These are phyloP conservation scores for Schlechtendalia chinensis DNA, from an alignment of 1,140 invertebrate species.

Conservation along the genomic window DNA sequence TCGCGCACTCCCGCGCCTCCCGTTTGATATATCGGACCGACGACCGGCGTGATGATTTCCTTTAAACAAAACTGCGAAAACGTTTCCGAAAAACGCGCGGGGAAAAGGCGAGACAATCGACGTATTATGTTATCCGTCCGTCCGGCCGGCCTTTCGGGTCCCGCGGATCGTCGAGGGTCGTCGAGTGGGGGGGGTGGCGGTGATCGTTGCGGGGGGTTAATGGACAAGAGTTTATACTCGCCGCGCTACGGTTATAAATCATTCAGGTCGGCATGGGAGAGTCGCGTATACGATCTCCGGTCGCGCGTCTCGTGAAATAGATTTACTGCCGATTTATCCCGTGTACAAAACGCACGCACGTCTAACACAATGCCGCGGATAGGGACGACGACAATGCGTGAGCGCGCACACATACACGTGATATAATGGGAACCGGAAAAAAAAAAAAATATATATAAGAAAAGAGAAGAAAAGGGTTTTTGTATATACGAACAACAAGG, in stretches of 20 bases:
- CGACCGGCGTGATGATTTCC: no score
- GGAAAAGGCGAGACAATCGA: neutral
- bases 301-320: slow-evolving; percentile 16
- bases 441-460: no score
- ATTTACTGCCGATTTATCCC: slow-evolving; percentile 35
- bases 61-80: neutral
- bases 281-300: neutral
- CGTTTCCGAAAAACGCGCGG: neutral
- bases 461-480: slow-evolving; percentile 25
- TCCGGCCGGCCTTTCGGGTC: no score
- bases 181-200: no score
- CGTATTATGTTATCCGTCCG: no score
- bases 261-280: slow-evolving; percentile 25
- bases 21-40: no score
- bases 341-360: no score
- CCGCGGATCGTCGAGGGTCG: no score
- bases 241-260: slow-evolving; percentile 34
- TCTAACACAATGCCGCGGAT: neutral
- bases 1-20: no score
- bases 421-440: slow-evolving; percentile 43
- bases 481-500: slow-evolving; percentile 23
- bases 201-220: neutral
- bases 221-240: slow-evolving; percentile 40
- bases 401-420: neutral
- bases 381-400: neutral